Base-by-base conservation (phyloP, 2,888 invertebrate species). In the Melinaea menophilus region DNA sequence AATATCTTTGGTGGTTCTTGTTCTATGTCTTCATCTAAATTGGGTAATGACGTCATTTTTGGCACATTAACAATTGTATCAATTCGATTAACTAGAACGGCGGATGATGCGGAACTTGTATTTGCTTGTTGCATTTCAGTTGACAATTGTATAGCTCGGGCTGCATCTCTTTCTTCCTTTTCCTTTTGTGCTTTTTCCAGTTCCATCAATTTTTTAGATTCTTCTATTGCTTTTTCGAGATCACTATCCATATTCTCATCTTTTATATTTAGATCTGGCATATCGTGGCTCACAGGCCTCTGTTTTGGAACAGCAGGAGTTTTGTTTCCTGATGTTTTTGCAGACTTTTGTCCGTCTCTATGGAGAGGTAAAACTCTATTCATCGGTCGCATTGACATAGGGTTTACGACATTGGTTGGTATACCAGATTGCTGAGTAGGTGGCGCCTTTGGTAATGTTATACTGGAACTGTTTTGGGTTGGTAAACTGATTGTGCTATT, bases 321-420 rank as follows among this genome's bases (percentile, higher is more conserved):
- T 76, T 85, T 89, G 5, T 79, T 76, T 33, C 70, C 69, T 7
- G 81, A 74, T n/a, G 80, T 78, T 68, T 88, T 90, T 13, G 81
- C 62, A 22, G 85, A 80, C 64, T 91, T 92, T 72, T 92, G 92
- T 7, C 92, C 91, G 61, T 93, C 92, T 68, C 95, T 94, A 74
- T 95, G 95, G 92, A 95, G 93, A 9, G 95, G 95, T 59, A 95
- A 77, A 2, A 95, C 95, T 68, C 95, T 91, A 77, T 95, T 95
- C 92, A 95, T 95, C 54, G 95, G 95, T 64, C 95, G 88, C 82
- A 85, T 91, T 4, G 88, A 86, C 85, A 94, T 93, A 2, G 95
- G 95, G 76, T 93, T 94, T 0, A 95, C 95, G 59, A 95, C 93
- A 79, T 94, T 95, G 11, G 94, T 94, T 22, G 94, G 94, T 72